A percentile compares a stretch with the other conserved stretches of the same genome.
Evolutionary conservation across 2,113 vertebrate genomes (phyloP).

Genomic region (Alectura lathami): DNA sequence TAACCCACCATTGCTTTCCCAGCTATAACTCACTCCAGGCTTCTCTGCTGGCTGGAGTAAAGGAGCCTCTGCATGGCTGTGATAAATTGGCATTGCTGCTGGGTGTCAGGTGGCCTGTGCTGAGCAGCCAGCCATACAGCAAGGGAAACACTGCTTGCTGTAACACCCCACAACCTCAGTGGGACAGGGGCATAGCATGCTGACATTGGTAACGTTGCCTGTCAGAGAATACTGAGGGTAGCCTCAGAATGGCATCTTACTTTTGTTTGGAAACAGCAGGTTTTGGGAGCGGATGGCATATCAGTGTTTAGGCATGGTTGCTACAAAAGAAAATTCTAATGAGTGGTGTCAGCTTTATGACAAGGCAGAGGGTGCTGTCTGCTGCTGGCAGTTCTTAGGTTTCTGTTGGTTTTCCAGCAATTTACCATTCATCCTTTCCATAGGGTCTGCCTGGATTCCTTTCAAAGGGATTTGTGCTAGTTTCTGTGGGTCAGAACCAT

Average conservation of each 20-base stretch:
- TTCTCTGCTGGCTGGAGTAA: not conserved
- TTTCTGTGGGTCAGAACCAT: not conserved
- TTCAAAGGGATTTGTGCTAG: not conserved
- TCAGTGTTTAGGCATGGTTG: not conserved
- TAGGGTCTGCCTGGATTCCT: not conserved
- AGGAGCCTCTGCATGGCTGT: not conserved
- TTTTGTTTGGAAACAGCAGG: not conserved
- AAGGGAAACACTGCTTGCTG: not conserved
- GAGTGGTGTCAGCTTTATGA: not conserved
- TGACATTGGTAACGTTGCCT: not conserved
- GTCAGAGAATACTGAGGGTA: not conserved
- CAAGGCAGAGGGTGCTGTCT: not conserved
- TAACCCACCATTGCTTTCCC: not conserved
- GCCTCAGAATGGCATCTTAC: not conserved
- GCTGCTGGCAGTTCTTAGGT: not conserved
- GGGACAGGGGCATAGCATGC: too few species aligned
- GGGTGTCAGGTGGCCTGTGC: not conserved
- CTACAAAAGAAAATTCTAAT: not conserved
- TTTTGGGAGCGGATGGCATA: not conserved
- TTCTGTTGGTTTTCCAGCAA: not conserved
- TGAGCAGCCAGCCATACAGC: not conserved
- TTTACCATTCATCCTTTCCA: not conserved
- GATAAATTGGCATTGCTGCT: not conserved
- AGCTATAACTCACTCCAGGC: not conserved
- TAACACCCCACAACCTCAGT: not conserved